phyloP scores from a whole-genome alignment of 1,140 invertebrate species.

The Atta colombica region DNA sequence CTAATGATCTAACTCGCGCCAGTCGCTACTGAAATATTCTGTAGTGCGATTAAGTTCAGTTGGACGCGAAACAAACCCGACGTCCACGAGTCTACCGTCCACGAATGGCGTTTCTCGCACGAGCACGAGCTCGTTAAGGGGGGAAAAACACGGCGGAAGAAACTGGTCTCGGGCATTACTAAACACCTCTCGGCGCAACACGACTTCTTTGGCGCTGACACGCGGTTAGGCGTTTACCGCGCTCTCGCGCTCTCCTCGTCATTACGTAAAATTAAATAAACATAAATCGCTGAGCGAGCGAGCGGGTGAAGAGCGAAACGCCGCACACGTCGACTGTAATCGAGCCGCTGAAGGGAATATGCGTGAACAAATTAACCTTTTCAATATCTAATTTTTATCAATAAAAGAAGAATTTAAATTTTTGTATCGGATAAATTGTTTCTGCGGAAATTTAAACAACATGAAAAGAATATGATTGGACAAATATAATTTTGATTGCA shows the following conservation, averaged over 20 bases:
- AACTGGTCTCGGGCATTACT: conserved; percentile 54
- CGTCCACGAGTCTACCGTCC: conserved; percentile 29
- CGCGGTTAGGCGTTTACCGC: conserved; percentile 57
- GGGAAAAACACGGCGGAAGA: conserved; percentile 53
- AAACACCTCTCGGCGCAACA: conserved; percentile 55
- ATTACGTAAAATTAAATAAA: conserved; percentile 62
- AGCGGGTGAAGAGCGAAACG: not conserved
- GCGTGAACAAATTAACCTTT: conserved; percentile 19
- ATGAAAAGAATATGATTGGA: not conserved
- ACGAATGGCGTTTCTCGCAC: conserved; percentile 36
- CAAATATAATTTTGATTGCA: not conserved
- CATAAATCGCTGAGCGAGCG: conserved; percentile 45
- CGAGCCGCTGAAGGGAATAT: not conserved
- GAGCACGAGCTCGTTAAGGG: conserved; percentile 47
- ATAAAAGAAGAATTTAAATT: not conserved
- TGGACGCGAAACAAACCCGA: conserved; percentile 38
- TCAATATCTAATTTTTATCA: not conserved
- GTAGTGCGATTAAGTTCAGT: conserved; percentile 26
- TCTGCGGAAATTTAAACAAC: not conserved
- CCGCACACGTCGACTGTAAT: conserved; percentile 35
- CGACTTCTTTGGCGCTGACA: conserved; percentile 59
- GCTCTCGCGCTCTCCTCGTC: conserved; percentile 48
- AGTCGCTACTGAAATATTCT: conserved; percentile 17
- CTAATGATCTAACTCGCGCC: conserved; percentile 30
- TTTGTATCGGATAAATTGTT: not conserved